Evolutionary conservation across 1,140 invertebrate species (phyloP).

Genomic region (Caenorhabditis brenneri): DNA sequence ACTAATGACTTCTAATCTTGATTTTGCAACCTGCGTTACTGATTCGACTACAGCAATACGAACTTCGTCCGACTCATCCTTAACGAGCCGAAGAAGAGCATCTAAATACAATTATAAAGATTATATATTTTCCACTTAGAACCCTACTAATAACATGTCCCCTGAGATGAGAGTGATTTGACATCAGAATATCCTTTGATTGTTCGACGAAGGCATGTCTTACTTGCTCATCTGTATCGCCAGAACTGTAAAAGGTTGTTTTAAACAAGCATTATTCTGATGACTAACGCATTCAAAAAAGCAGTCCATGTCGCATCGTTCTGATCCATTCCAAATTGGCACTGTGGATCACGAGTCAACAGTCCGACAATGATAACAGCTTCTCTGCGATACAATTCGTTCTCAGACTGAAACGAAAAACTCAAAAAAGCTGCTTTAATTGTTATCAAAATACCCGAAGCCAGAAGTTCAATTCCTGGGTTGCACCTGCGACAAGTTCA

Average conservation of each 20-base stretch:
- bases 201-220: not conserved
- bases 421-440: not conserved
- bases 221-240: not conserved
- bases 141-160: not conserved
- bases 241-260: not conserved
- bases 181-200: not conserved
- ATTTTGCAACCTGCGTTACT: not conserved
- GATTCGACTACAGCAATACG: not conserved
- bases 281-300: not conserved
- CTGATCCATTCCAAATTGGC: constrained; percentile 8
- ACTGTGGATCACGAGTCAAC: not conserved
- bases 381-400: not conserved
- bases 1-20: constrained; percentile 3
- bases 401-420: not conserved
- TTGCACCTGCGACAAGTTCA: not conserved
- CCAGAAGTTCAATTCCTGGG: constrained; percentile 10
- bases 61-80: not conserved
- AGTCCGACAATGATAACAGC: not conserved
- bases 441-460: not conserved
- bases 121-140: not conserved
- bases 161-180: constrained; percentile 18
- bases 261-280: not conserved
- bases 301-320: not conserved
- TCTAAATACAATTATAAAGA: not conserved
- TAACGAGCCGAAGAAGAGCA: not conserved